These are phyloP conservation scores for Valencia hispanica DNA, from an alignment of 2,797 vertebrate genomes.

Conservation along the genomic window DNA sequence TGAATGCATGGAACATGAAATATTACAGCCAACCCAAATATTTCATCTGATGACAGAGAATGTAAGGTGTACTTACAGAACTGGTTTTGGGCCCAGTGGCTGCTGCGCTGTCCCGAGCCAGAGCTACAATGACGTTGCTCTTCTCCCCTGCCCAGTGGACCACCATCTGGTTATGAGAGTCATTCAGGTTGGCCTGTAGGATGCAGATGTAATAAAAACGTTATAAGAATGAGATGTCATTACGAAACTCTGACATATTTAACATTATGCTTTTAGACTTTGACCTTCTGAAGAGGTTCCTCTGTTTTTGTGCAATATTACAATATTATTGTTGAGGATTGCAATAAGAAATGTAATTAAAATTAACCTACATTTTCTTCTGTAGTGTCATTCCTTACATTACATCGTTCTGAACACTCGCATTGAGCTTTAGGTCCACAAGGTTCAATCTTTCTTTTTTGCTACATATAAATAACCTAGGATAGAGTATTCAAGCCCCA, in stretches of 20 bases:
- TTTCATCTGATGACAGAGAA: too few relatives aligned
- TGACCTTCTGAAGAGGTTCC: too few relatives aligned
- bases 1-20: neutral
- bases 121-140: slow-evolving; percentile 95
- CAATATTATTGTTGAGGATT: neutral
- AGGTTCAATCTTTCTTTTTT: too few relatives aligned
- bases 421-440: too few relatives aligned
- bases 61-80: slow-evolving; percentile 85
- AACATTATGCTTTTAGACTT: neutral
- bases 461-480: too few relatives aligned
- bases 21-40: neutral
- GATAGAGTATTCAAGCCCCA: too few relatives aligned
- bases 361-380: too few relatives aligned
- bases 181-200: slow-evolving; percentile 92
- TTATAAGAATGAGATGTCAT: too few relatives aligned
- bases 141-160: slow-evolving; percentile 98
- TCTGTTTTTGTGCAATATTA: neutral
- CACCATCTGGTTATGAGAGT: slow-evolving; percentile 99
- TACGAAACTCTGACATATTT: neutral
- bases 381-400: too few relatives aligned
- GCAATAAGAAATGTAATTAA: too few relatives aligned
- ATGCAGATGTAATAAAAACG: slow-evolving; percentile 5
- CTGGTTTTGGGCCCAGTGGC: slow-evolving; percentile 88
- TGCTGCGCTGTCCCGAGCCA: slow-evolving; percentile 92
- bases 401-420: too few relatives aligned